A percentile compares a stretch with the other conserved stretches of the same genome.
Conservation (phyloP, 1,140 invertebrate species). For the Cataglyphis hispanica region DNA sequence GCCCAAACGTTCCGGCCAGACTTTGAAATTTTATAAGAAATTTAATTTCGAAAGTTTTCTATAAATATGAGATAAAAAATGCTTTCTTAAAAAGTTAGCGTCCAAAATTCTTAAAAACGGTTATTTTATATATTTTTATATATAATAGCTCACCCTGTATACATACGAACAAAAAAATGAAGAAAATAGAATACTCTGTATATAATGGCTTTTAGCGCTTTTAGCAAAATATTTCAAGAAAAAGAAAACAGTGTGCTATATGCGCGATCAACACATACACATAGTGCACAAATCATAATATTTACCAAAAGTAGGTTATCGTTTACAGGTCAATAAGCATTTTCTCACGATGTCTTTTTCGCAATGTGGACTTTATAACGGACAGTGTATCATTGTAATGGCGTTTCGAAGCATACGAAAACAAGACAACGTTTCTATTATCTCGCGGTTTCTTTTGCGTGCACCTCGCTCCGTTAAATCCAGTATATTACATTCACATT, state of each 20-base stretch:
- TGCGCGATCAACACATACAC: neutral
- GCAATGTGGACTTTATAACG: constrained; percentile 30
- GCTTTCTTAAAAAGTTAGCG: too few species aligned
- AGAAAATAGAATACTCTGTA: neutral
- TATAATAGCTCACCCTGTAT: too few species aligned
- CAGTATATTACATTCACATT: constrained; percentile 20
- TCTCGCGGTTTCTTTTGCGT: constrained; percentile 22
- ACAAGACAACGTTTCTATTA: constrained; percentile 40
- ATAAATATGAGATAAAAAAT: too few species aligned
- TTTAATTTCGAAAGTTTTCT: too few species aligned
- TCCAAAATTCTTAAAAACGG: too few species aligned
- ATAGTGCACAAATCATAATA: constrained; percentile 12
- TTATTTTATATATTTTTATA: too few species aligned
- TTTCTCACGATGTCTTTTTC: constrained; percentile 35
- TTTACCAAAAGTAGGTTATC: constrained; percentile 43
- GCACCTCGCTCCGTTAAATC: constrained; percentile 27
- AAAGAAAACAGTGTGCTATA: neutral
- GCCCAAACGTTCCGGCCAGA: too few species aligned
- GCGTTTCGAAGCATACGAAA: neutral
- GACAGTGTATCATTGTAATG: constrained; percentile 9
- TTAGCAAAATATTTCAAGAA: neutral
- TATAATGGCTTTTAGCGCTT: neutral
- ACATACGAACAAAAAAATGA: neutral
- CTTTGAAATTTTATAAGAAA: too few species aligned
- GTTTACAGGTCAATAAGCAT: constrained; percentile 40